Evolutionary conservation across 1,140 invertebrate species (phyloP), one percentile per base, ranked within the genome.

Genomic region (Archivesica marissinica): DNA sequence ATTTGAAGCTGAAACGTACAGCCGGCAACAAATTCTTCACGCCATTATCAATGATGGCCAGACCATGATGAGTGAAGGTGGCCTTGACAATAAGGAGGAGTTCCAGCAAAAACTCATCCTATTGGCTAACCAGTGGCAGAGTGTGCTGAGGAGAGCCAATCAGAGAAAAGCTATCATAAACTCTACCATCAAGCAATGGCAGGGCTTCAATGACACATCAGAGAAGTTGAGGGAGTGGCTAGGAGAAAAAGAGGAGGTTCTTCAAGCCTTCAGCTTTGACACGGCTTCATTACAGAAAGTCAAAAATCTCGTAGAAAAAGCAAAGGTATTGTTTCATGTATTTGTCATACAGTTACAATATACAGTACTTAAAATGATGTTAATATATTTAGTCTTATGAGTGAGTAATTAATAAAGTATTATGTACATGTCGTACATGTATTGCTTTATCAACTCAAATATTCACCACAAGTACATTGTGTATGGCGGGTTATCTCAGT

Each of bases 71-170:
- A 88, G 86, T 68, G 88, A 88, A 47, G 91, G 92, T 25, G 89
- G 92, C 70, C 83, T 91, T 20, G 89, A 91, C 30, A 89, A 93
- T 70, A 86, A 80, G 25, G 86, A 86, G 70, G 92, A 91, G 68
- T 94, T 91, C 96, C 7, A 95, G 79, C 85, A 87, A 84, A 91
- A 97, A 88, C 97, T 98, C 86, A 96, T 96, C 88, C 95, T 96
- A 0, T 94, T 98, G 64, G 97, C 97, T 0, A 97, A 97, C 89
- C 94, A 97, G 9, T 97, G 98, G 94, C 97, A 97, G 91, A 97
- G 97, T 94, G 97, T 97, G 0, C 92, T 98, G 13, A 95, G 96
- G 0, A 95, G 96, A 87, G 97, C 98, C 84, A 96, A 96, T 92
- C 97, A 97, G 77, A 95, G 97, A 85, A 97, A 98, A 89, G 94